These are phyloP conservation scores for Pelusios castaneus DNA, from an alignment of 2,113 vertebrate species.

Conservation along the genomic window DNA sequence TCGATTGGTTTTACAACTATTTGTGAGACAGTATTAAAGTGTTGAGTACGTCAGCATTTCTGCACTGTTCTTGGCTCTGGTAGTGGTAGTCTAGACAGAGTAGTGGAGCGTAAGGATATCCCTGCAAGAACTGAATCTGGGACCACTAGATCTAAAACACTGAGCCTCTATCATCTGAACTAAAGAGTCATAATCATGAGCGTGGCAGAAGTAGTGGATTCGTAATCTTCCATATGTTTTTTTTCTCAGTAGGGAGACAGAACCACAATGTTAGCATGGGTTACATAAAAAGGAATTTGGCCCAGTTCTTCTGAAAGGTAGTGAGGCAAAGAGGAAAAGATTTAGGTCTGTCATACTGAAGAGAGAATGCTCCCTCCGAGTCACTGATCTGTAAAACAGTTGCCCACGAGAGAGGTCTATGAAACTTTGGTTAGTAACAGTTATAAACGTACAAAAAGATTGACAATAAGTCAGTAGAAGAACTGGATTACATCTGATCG, in stretches of 20 bases:
- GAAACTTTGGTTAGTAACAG: background rate
- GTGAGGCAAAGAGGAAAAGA: background rate
- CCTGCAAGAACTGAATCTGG: background rate
- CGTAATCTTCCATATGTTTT: background rate
- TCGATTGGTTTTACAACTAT: background rate
- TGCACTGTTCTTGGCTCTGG: background rate
- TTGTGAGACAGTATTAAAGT: background rate
- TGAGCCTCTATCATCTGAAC: background rate
- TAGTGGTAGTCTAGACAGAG: too few species aligned
- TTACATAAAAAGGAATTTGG: rapidly evolving
- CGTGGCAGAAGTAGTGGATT: background rate
- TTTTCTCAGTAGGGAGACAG: background rate
- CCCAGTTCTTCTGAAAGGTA: background rate
- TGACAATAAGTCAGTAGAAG: background rate
- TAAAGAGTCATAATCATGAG: background rate
- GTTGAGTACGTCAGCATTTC: background rate
- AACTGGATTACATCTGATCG: background rate
- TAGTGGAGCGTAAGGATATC: background rate
- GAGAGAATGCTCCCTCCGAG: background rate
- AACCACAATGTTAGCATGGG: background rate
- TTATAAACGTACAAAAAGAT: background rate
- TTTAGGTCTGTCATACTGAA: background rate
- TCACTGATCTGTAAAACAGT: background rate
- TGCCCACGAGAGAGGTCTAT: background rate
- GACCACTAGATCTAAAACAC: background rate